Percentiles rank a stretch among this genome's conserved stretches.
Evolutionary conservation across 2,888 invertebrate genomes (phyloP).

Genomic region (Parnassius orleans): DNA sequence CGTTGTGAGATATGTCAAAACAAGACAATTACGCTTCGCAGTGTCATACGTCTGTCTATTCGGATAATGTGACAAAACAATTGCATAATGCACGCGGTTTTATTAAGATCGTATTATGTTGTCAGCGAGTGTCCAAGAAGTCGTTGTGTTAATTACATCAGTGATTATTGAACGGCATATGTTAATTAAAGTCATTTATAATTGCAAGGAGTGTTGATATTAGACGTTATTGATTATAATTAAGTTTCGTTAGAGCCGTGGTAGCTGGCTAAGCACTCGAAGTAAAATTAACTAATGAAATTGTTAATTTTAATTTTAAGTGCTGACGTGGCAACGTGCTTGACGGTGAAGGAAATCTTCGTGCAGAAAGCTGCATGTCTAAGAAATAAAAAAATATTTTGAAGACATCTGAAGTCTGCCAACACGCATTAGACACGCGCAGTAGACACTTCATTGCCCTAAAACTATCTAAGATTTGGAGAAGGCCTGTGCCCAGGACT

Average conservation of each 20-base stretch:
- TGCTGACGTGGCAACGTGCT: no score
- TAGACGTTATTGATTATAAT: neutral
- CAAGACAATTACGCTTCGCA: constrained; percentile 4
- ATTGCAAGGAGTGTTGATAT: neutral
- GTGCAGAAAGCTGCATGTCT: no score
- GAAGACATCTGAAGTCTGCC: no score
- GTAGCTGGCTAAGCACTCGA: no score
- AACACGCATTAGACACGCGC: no score
- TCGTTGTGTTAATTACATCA: constrained; percentile 8
- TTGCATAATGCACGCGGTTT: constrained; percentile 16
- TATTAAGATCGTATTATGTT: constrained; percentile 22
- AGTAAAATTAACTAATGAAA: no score
- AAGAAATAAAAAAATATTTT: no score
- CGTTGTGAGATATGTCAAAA: neutral
- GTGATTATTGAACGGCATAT: constrained; percentile 7
- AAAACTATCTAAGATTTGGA: no score
- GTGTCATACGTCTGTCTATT: neutral
- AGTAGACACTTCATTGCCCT: no score
- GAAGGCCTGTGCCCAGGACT: no score
- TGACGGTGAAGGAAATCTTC: no score
- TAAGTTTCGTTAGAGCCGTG: neutral
- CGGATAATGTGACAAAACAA: constrained; percentile 11
- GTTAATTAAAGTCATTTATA: constrained; percentile 3
- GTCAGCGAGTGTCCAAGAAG: constrained; percentile 10
- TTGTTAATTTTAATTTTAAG: no score